phyloP scores from a whole-genome alignment of 2,113 vertebrate species.

The Macquaria ambigua region DNA sequence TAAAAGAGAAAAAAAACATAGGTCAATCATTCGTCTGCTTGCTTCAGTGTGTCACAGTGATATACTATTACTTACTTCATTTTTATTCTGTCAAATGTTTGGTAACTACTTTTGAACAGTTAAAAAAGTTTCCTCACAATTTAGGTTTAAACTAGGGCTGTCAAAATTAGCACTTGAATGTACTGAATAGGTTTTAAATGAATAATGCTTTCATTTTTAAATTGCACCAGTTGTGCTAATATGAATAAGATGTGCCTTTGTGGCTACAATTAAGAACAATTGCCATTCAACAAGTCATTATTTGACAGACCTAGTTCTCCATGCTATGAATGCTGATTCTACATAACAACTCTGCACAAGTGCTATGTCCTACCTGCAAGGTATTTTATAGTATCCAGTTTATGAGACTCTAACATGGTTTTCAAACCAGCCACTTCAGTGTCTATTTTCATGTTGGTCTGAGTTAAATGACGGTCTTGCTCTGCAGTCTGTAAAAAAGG shows the following conservation, averaged over 20 bases:
- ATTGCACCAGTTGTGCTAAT: not conserved
- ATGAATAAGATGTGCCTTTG: not conserved
- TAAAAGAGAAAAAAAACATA: conserved; percentile 44
- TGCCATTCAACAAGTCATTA: not conserved
- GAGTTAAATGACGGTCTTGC: conserved; percentile 91
- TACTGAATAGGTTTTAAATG: not conserved
- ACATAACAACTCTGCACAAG: not conserved
- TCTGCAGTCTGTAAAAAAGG: conserved; percentile 86
- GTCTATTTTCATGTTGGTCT: conserved; percentile 95
- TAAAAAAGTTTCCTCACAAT: not conserved
- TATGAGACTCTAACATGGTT: conserved; percentile 96
- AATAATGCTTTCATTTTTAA: not conserved
- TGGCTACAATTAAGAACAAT: not conserved
- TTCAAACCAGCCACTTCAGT: conserved; percentile 97
- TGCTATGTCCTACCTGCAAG: conserved; percentile 91
- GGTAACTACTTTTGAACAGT: not conserved
- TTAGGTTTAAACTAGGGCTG: not conserved
- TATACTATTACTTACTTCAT: not conserved
- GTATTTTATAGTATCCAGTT: conserved; percentile 98
- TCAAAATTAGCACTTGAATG: not conserved
- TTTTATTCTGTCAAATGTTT: not conserved
- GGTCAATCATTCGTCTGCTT: not conserved
- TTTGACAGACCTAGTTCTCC: not conserved
- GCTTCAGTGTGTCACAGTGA: not conserved
- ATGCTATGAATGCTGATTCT: not conserved